Evolutionary conservation across 2,797 vertebrate genomes (phyloP), one percentile per base, ranked within the genome.

Genomic region (Urocyon cinereoargenteus): DNA sequence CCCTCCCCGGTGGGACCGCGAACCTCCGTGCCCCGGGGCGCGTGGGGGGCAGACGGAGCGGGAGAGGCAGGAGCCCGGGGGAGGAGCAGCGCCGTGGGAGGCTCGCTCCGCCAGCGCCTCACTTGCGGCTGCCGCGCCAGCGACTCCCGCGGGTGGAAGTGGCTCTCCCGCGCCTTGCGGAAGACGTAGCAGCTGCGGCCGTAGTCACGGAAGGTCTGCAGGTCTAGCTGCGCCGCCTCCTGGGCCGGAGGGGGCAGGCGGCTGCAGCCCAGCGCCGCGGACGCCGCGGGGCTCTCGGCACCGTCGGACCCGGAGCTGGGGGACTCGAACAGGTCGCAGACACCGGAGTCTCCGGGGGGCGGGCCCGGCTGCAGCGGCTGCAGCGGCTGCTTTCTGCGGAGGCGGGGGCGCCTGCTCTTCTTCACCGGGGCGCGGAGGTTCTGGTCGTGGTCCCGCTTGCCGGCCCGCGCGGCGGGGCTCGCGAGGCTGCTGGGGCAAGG

Each of bases 71-170:
- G 21, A 83, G 72, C 70, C 57, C 1, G 18, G 21, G 53, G 22
- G 59, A 31, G 62, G 68, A 12, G 8, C 34, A 8, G 79, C 6
- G 34, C 61, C 22, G 84, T 21, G 36, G 13, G 83, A 87, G 40
- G 31, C 70, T 40, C 68, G 77, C 73, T 45, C 49, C 7, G 13
- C 53, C 83, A 2, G 55, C 73, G 8, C 92, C 98, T 97, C 98
- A 99, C 99, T 98, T 99, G 99, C 34, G 99, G 99, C 97, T 99
- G 99, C 31, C 94, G 98, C 45, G 98, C 98, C 91, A 99, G 97
- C 91, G 99, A 99, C 91, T 98, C 98, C 73, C 96, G 98, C 36
- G 99, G 98, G 61, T 99, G 98, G 97, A 99, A 99, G 49, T 98
- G 98, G 93, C 97, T 94, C 98, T 99, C 99, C 94, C 98, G 99